These are phyloP conservation scores for Semotilus atromaculatus DNA, from an alignment of 2,797 vertebrate genomes.

Conservation along the genomic window DNA sequence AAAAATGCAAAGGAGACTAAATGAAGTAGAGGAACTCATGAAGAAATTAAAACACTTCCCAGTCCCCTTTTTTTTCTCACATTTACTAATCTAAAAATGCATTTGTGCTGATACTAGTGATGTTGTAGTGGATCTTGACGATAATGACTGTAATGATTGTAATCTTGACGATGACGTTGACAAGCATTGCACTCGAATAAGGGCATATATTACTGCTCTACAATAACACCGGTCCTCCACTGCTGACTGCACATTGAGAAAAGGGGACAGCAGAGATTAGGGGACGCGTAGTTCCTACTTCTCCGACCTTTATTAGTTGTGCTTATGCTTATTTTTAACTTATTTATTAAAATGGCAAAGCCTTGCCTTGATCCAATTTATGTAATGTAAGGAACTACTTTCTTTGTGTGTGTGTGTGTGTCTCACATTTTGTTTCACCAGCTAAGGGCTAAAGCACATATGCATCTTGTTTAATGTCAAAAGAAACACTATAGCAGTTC, in stretches of 20 bases:
- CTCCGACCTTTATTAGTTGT: slow-evolving; percentile 39
- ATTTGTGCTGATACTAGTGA: slow-evolving; percentile 55
- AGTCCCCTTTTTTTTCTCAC: slow-evolving; percentile 1
- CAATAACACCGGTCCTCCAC: slow-evolving; percentile 57
- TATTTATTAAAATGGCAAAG: slow-evolving; percentile 54
- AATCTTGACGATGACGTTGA: slow-evolving; percentile 52
- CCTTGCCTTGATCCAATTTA: slow-evolving; percentile 35
- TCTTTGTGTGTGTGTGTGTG: slow-evolving; percentile 22
- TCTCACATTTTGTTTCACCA: slow-evolving; percentile 54
- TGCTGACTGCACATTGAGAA: slow-evolving; percentile 40
- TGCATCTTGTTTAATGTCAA: slow-evolving; percentile 65
- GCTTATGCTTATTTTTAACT: slow-evolving; percentile 56
- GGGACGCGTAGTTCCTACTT: slow-evolving; percentile 3
- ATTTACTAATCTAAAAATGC: slow-evolving; percentile 31
- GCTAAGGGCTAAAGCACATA: slow-evolving; percentile 78
- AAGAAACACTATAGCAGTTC: slow-evolving; percentile 64
- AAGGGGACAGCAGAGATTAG: slow-evolving; percentile 18
- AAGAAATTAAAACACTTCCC: neutral
- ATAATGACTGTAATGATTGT: slow-evolving; percentile 46
- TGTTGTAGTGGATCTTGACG: slow-evolving; percentile 18
- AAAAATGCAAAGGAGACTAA: slow-evolving; percentile 9
- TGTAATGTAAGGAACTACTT: slow-evolving; percentile 53
- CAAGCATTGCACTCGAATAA: slow-evolving; percentile 60
- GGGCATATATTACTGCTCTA: slow-evolving; percentile 49
- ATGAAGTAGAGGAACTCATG: slow-evolving; percentile 3